Base-by-base conservation (phyloP, 2,113 vertebrate genomes). In the Zosterops lateralis region DNA sequence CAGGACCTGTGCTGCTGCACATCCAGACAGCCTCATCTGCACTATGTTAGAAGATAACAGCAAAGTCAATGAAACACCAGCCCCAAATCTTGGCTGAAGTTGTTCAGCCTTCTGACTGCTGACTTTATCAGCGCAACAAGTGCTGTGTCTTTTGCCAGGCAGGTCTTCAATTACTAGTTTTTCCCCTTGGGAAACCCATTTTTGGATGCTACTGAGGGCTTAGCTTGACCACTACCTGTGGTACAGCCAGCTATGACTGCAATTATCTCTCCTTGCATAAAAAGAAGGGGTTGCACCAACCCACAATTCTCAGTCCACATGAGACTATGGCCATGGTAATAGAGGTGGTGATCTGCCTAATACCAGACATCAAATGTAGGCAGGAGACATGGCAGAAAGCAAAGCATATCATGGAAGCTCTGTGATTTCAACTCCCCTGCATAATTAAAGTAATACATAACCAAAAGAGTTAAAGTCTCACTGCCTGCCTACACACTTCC, bases 401-500 rank as follows among this genome's bases (percentile, higher is more conserved):
- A 57, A 90, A 82, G 60, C 18, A 17, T 21, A 12, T 29, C 15
- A 40, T 21, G 34, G 68, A 89, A 87, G 15, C 1, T 2, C 84
- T 1, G 4, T 34, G 58, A 87, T 73, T 92, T 84, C 50, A 80
- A 38, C 47, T 71, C 38, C 42, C 25, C n/a, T 25, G 4, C 15
- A 20, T 47, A 65, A 64, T 64, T 79, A 28, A 90, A 94, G 34
- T 73, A 81, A 93, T 42, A 54, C 64, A 44, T 51, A 87, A 85
- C 19, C 31, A 34, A 61, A 92, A 92, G 48, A 57, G 32, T 66
- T 77, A 7, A 74, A 73, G 64, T 76, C 72, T 90, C 51, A 12
- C 79, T 91, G 88, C 54, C 76, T 65, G 85, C 78, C 85, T 87
- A 88, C 75, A 73, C 29, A 32, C 24, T 89, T 90, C 57, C 60